Base-by-base conservation (phyloP, 2,888 invertebrate genomes). In the Allolobophora icterica region DNA sequence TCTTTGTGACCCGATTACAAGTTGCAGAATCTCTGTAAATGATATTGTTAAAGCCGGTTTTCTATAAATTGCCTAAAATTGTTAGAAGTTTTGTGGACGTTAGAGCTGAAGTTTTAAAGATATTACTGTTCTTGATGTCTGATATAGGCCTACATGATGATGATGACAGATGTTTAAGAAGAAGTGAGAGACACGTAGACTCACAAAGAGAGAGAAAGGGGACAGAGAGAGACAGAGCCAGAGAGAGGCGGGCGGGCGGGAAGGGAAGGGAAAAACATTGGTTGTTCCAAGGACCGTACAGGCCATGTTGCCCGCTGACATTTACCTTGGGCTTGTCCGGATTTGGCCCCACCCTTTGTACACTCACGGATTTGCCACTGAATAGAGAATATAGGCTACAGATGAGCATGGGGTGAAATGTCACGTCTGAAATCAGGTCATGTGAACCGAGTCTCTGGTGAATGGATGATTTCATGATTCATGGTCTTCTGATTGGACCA, bases 121-220 rank as follows among this genome's bases (percentile, higher is more conserved):
- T n/a, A 71, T 71, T n/a, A n/a, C 6, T n/a, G 4, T 71, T 3
- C n/a, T 71, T 71, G 6, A 52, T 71, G 30, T 71, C n/a, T 71
- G 71, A 71, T 30, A n/a, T n/a, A 71, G 8, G n/a, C n/a, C n/a
- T n/a, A n/a, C n/a, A n/a, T n/a, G n/a, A 24, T 24, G 52, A n/a
- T 71, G 71, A 71, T 71, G 71, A 71, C 71, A n/a, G 30, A 71
- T n/a, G 71, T 71, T 71, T 71, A 71, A n/a, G n/a, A 71, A 71
- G 30, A 71, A 11, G 71, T n/a, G 71, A 71, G 4, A n/a, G 71
- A 71, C 30, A 52, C 24, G 21, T 42, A 42, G 42, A 13, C 42
- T 11, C 42, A 52, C 2, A 52, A 4, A 24, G 24, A 52, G 24
- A 84, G 34, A 84, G 21, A 34, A n/a, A 6, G 2, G 84, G 4